Conservation (phyloP, 2,888 invertebrate species). For the Polylopha cassiicola region DNA sequence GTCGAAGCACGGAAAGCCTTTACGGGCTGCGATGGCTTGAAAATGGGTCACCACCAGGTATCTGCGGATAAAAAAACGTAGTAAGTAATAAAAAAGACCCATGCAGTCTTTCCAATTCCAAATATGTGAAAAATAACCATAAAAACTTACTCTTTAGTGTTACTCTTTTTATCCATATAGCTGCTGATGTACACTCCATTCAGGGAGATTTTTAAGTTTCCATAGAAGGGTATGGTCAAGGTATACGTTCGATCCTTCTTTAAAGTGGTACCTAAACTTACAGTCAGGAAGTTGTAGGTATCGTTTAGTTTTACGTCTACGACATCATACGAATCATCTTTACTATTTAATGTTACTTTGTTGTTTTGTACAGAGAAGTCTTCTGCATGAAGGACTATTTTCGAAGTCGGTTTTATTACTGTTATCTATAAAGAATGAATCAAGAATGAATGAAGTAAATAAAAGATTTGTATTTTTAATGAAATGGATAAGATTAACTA, state of each 20-base stretch:
- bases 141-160: constrained; percentile 49
- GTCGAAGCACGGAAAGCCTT: constrained; percentile 94
- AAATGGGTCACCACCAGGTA: constrained; percentile 90
- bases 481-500: too few relatives aligned
- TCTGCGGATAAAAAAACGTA: constrained; percentile 50
- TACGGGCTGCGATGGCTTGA: constrained; percentile 85
- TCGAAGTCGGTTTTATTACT: constrained; percentile 70
- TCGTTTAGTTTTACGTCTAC: constrained; percentile 50
- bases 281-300: constrained; percentile 79
- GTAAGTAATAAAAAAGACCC: too few relatives aligned
- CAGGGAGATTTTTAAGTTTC: constrained; percentile 78
- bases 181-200: constrained; percentile 84
- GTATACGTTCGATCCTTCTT: constrained; percentile 67
- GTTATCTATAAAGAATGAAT: constrained; percentile 59
- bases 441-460: too few relatives aligned
- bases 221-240: constrained; percentile 78
- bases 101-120: too few relatives aligned
- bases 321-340: constrained; percentile 32
- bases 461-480: background rate
- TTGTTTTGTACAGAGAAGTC: constrained; percentile 73
- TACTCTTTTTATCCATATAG: constrained; percentile 74
- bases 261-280: constrained; percentile 69
- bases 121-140: background rate
- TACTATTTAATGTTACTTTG: constrained; percentile 37
- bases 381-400: constrained; percentile 81